Base-by-base conservation (phyloP, 2,113 vertebrate genomes). In the Pteropus alecto region DNA sequence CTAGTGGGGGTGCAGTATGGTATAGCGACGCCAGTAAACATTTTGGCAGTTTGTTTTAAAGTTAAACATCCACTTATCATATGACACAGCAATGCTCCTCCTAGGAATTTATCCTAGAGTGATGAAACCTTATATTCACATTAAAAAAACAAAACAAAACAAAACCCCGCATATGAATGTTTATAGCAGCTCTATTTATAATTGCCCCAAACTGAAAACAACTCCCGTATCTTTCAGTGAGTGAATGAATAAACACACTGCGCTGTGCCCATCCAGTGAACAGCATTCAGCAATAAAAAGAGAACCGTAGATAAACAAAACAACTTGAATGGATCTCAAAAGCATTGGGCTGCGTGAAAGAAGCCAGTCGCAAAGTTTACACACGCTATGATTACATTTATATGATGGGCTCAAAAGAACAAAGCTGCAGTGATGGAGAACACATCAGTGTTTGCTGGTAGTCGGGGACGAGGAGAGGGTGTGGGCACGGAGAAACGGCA, bases 241-340 rank as follows among this genome's bases (percentile, higher is more conserved):
- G 43, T 67, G 38, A 91, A 61, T 56, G 54, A 12, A 90, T 87
- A 94, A 95, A 78, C 68, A 78, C 70, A 83, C 73, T 92, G 18
- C 33, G 74, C 63, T 79, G 79, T 8, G 92, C 63, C 81, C 43
- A 84, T 83, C 83, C 21, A 96, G 63, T 67, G 35, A 85, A 95
- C 51, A 26, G 43, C 82, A 70, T 77, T 88, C 54, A 76, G 70
- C 76, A 96, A 87, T 90, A 54, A 93, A 94, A 68, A 87, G 67
- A 88, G 6, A 43, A 22, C 48, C 63, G 13, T 30, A 81, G 58
- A 87, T 8, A 87, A 19, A 77, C n/a, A n/a, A 60, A 87, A 70
- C 7, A 68, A 22, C 26, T 74, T 60, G 51, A 77, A 76, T 81
- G 73, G 73, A 58, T 51, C 60, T 82, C 68, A 56, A 13, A 87